Conservation (phyloP, 2,113 vertebrate species). For the Nothobranchius furzeri region DNA sequence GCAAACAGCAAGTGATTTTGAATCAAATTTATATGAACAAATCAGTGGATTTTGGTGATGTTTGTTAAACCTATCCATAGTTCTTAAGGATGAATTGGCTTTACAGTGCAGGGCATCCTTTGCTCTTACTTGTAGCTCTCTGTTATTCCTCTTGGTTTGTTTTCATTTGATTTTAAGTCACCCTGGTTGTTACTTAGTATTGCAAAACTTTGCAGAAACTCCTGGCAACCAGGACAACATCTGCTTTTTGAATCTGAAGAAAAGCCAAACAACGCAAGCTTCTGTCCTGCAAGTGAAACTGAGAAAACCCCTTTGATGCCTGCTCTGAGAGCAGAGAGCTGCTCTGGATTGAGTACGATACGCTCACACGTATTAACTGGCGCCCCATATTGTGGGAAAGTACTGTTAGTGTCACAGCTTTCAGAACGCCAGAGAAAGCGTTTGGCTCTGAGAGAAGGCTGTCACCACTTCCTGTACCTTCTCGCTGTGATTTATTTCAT, state of each 20-base stretch:
- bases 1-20: no score
- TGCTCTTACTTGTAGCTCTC: no score
- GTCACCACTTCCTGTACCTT: conserved; percentile 71
- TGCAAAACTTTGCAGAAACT: conserved; percentile 5
- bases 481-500: conserved; percentile 70
- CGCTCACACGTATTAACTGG: conserved; percentile 20
- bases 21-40: no score
- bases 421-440: background rate
- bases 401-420: conserved; percentile 5
- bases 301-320: conserved; percentile 59
- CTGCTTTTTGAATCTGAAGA: conserved; percentile 20
- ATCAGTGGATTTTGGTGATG: no score
- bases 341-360: background rate
- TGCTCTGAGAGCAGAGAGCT: conserved; percentile 26
- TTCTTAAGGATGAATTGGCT: no score
- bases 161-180: background rate
- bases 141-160: background rate
- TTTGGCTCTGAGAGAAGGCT: conserved; percentile 11
- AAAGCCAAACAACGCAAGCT: conserved; percentile 14
- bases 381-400: conserved; percentile 47
- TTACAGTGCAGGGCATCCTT: no score
- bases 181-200: background rate
- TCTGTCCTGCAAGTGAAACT: conserved; percentile 26
- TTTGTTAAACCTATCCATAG: no score
- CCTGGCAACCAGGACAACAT: background rate